phyloP scores from a whole-genome alignment of 2,113 vertebrate species.

The Oceanites oceanicus region DNA sequence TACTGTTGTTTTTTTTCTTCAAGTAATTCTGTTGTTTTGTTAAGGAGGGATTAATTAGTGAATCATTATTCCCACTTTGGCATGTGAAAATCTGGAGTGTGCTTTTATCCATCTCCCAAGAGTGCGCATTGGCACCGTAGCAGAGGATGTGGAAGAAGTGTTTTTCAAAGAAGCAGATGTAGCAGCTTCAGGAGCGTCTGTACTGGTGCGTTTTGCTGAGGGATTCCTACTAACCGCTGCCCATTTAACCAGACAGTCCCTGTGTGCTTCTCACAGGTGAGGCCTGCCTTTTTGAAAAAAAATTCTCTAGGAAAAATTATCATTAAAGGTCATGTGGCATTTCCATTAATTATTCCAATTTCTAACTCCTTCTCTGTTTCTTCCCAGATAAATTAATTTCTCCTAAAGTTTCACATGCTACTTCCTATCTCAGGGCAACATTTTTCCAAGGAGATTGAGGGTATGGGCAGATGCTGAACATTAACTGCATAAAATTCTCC shows the following conservation, averaged over 20 bases:
- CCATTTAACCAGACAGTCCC: neutral
- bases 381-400: neutral
- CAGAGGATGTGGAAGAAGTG: constrained; percentile 64
- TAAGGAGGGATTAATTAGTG: constrained; percentile 59
- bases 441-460: neutral
- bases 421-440: neutral
- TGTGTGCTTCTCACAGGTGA: constrained; percentile 11
- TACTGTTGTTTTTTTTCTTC: neutral
- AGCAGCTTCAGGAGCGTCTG: constrained; percentile 36
- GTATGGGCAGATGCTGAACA: neutral
- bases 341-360: neutral
- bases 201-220: neutral
- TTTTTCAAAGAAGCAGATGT: constrained; percentile 69
- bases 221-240: constrained; percentile 1
- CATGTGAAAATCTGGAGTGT: constrained; percentile 51
- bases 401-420: neutral
- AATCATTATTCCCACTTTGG: constrained; percentile 64
- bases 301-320: neutral
- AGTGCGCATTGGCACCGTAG: constrained; percentile 39
- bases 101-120: constrained; percentile 67
- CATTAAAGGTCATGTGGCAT: neutral
- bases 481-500: neutral
- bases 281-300: neutral
- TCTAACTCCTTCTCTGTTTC: neutral
- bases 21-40: constrained; percentile 29